Conservation (phyloP, 2,797 vertebrate genomes). For the Peromyscus melanophrys region DNA sequence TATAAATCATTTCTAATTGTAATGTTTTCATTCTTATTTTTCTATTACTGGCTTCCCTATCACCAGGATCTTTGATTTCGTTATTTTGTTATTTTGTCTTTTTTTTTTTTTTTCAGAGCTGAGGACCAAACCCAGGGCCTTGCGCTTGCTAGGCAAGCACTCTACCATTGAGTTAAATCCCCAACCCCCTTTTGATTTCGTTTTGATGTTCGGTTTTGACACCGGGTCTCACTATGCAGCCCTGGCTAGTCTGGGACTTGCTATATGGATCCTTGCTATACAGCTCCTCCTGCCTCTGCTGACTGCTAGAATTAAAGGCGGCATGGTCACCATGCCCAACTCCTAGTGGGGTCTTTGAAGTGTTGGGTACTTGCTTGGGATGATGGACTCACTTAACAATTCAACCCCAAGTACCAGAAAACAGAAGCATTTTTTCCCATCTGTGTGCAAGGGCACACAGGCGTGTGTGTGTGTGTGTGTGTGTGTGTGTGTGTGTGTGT, state of each 20-base stretch:
- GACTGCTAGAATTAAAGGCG: not conserved
- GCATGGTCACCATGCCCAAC: no score
- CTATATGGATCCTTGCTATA: no score
- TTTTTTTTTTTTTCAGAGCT: no score
- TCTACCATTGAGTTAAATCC: no score
- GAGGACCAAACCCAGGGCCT: no score
- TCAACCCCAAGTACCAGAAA: not conserved
- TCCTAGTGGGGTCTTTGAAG: not conserved
- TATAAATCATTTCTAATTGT: slow-evolving; percentile 37
- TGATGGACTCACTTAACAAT: slow-evolving; percentile 38
- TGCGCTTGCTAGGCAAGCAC: no score
- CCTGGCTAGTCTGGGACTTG: not conserved
- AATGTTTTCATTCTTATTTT: slow-evolving; percentile 58
- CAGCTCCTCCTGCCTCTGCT: not conserved
- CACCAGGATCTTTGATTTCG: not conserved
- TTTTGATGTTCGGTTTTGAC: not conserved
- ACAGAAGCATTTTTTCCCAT: not conserved
- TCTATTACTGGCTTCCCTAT: slow-evolving; percentile 46
- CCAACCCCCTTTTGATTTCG: not conserved
- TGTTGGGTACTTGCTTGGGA: not conserved
- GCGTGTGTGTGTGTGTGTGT: not conserved
- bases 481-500: not conserved
- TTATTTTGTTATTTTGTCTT: no score
- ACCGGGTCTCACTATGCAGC: not conserved
- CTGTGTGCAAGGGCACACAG: not conserved